Evolutionary conservation across 2,888 invertebrate genomes (phyloP).

Genomic region (Cryptus armator): DNA sequence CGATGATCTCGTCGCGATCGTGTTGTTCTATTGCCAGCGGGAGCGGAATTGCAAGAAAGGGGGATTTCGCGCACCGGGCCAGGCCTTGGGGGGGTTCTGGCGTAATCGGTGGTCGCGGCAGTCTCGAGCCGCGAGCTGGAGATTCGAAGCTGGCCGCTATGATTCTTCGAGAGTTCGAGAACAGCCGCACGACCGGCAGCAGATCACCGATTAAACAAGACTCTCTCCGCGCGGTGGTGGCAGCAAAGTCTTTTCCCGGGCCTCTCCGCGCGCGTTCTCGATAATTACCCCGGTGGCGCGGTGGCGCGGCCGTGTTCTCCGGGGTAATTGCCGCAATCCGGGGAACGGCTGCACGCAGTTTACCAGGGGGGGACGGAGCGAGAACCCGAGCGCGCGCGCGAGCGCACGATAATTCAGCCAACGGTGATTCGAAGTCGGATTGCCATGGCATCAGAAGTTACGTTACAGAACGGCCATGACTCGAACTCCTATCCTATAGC

Average conservation of each 20-base stretch:
- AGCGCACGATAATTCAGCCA: conserved; percentile 83
- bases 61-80: conserved; percentile 57
- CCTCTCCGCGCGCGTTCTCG: conserved; percentile 71
- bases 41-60: conserved; percentile 4
- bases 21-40: conserved; percentile 42
- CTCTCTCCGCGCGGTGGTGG: conserved; percentile 68
- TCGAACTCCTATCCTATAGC: conserved; percentile 27
- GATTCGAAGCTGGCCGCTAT: conserved; percentile 40
- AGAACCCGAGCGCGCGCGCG: conserved; percentile 57
- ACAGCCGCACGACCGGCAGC: conserved; percentile 72
- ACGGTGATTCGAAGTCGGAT: conserved; percentile 84
- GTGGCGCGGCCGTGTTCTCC: conserved; percentile 65
- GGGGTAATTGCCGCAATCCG: conserved; percentile 84
- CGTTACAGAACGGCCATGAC: conserved; percentile 71
- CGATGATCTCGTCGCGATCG: conserved; percentile 64
- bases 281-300: conserved; percentile 81
- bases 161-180: conserved; percentile 64
- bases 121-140: conserved; percentile 68
- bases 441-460: conserved; percentile 82
- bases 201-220: conserved; percentile 84
- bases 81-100: conserved; percentile 60
- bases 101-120: conserved; percentile 69
- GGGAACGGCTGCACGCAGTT: conserved; percentile 79
- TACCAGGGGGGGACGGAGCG: conserved; percentile 27
- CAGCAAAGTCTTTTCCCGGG: conserved; percentile 79